Conservation (phyloP, 1,140 invertebrate genomes). For the Drosophila tropicalis region DNA sequence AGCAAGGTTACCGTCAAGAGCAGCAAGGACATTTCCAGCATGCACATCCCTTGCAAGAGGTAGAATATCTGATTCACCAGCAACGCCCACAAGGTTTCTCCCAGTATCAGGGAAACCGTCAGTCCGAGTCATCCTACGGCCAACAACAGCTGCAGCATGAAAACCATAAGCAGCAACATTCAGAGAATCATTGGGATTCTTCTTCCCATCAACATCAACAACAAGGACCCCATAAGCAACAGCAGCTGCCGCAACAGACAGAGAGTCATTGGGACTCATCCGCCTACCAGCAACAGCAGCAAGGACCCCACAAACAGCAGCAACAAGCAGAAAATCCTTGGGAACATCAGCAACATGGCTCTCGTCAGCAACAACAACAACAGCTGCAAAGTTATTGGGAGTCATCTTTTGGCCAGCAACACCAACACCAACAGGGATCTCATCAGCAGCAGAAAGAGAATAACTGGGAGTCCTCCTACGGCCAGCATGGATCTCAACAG, state of each 20-base stretch:
- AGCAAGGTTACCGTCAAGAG: slow-evolving; percentile 9
- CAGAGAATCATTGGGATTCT: not conserved
- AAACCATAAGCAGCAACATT: not conserved
- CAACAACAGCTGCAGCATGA: slow-evolving; percentile 3
- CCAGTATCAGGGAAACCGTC: slow-evolving; percentile 1
- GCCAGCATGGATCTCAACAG: not conserved
- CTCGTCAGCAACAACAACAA: no score
- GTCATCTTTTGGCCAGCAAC: no score
- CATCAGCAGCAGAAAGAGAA: no score
- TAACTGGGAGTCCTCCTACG: no score
- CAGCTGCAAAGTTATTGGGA: no score
- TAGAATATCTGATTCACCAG: slow-evolving; percentile 5
- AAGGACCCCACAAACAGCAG: not conserved
- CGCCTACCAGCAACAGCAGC: not conserved
- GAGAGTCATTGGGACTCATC: not conserved
- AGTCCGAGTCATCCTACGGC: not conserved
- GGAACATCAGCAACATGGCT: no score
- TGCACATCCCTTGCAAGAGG: not conserved
- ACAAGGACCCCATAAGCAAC: not conserved
- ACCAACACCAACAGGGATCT: no score
- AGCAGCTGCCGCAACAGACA: slow-evolving; percentile 3
- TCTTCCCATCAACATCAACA: not conserved
- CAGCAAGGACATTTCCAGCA: slow-evolving; percentile 7
- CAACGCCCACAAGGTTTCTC: slow-evolving; percentile 8
- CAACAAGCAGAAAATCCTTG: not conserved